Base-by-base conservation (phyloP, 2,888 invertebrate species). In the Callyntrura guangdongensis region DNA sequence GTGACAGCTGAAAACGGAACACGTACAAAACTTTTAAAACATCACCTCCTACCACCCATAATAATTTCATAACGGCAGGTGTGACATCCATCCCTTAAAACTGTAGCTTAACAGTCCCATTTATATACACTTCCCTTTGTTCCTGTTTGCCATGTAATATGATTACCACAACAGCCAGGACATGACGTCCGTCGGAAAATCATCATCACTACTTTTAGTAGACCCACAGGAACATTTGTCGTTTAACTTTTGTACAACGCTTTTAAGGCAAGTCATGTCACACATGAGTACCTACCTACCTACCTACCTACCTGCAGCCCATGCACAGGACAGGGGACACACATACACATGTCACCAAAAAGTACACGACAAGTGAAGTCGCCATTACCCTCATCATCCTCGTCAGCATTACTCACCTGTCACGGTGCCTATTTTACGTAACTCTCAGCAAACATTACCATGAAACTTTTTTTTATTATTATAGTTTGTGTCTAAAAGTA, bases 341-440 rank as follows among this genome's bases (percentile, higher is more conserved):
- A 36, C 3, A 36, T 72, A 53, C 22, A 77, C 12, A 14, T 53
- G 14, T 77, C 49, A 56, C 47, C 47, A 20, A 77, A 20, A 77
- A 77, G 53, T 53, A 9, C 9, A 27, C 17, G 45, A 72, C 12
- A 74, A 74, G 74, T 14, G 27, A 74, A 74, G 74, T 49, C 17
- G 45, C 14, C 36, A 36, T 36, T 6, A 20, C 0, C 69, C 1
- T 25, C 61, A 22, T 22, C 17, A 74, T 49, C 49, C 47, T 47
- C 47, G 20, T 11, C 20, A 49, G 9, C 74, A 74, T 74, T n/a
- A 49, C 20, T 49, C 49, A 74, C 61, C 47, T 81, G 81, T 81
- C 81, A 61, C 17, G 20, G 12, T 49, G 12, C 3, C 11, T 6
- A 27, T 82, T 82, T 47, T 20, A 45, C n/a, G n/a, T n/a, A 36